A percentile compares a stretch with the other conserved stretches of the same genome.
phyloP scores from a whole-genome alignment of 2,797 vertebrate species.

The Poecile montanus region DNA sequence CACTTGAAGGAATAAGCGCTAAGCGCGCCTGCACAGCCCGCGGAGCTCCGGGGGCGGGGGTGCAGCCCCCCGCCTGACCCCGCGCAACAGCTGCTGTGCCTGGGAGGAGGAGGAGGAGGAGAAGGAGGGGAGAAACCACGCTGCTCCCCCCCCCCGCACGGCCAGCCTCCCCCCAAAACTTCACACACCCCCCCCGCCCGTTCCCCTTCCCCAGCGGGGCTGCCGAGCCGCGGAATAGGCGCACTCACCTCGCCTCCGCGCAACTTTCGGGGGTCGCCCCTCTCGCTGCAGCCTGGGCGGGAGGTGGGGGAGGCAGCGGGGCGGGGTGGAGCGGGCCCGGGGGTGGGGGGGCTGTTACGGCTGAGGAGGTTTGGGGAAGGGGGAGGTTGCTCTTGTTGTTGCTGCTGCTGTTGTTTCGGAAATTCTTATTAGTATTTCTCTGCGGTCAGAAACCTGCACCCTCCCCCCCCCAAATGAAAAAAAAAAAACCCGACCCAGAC shows the following conservation, averaged over 20 bases:
- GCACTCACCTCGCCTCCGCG: conserved; percentile 41
- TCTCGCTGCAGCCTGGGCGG: not conserved
- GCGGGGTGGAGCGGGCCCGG: not conserved
- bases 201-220: not conserved
- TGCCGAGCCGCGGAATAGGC: not conserved
- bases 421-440: conserved; percentile 24
- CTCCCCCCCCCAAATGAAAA: not conserved
- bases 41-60: not conserved
- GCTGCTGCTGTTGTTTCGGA: conserved; percentile 18
- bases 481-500: not conserved
- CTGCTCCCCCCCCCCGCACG: not conserved
- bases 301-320: not conserved
- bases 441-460: conserved; percentile 7
- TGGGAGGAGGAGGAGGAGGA: not conserved
- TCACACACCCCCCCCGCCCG: not conserved
- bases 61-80: not conserved
- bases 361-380: conserved; percentile 1
- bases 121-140: not conserved
- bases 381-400: not conserved
- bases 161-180: not conserved
- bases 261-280: conserved; percentile 42
- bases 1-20: not conserved
- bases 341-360: not conserved
- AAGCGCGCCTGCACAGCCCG: not conserved
- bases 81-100: not conserved